Evolutionary conservation across 2,113 vertebrate genomes (phyloP).

Genomic region (Sisor rabdophorus): DNA sequence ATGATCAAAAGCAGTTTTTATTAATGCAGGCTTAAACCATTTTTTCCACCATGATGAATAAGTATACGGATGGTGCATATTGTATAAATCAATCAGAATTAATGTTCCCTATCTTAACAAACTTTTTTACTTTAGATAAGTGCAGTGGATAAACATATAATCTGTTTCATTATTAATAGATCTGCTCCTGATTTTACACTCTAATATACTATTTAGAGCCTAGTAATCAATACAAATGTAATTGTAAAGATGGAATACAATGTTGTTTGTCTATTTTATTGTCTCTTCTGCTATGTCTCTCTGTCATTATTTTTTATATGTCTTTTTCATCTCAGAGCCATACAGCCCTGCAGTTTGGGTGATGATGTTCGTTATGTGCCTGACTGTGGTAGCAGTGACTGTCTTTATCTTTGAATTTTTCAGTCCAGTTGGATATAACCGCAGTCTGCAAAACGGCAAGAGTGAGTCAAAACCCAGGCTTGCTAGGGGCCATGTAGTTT

Average conservation of each 20-base stretch:
- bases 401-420: constrained; percentile 92
- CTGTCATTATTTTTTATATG: background rate
- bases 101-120: constrained; percentile 40
- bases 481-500: constrained; percentile 11
- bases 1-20: constrained; percentile 5
- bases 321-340: constrained; percentile 69
- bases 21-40: constrained; percentile 10
- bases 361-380: constrained; percentile 98
- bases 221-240: constrained; percentile 22
- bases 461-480: constrained; percentile 70
- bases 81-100: constrained; percentile 43
- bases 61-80: constrained; percentile 19
- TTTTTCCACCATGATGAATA: constrained; percentile 36
- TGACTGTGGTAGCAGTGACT: constrained; percentile 90
- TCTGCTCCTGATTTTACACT: constrained; percentile 17
- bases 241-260: background rate
- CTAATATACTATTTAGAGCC: background rate
- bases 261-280: background rate
- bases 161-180: constrained; percentile 13
- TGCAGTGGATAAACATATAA: constrained; percentile 11
- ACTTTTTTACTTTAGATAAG: constrained; percentile 30
- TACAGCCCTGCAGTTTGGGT: constrained; percentile 95
- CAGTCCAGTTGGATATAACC: constrained; percentile 86
- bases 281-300: background rate
- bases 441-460: constrained; percentile 80